A percentile compares a stretch with the other conserved stretches of the same genome.
Conservation (phyloP, 2,797 vertebrate genomes). For the Crenichthys baileyi region DNA sequence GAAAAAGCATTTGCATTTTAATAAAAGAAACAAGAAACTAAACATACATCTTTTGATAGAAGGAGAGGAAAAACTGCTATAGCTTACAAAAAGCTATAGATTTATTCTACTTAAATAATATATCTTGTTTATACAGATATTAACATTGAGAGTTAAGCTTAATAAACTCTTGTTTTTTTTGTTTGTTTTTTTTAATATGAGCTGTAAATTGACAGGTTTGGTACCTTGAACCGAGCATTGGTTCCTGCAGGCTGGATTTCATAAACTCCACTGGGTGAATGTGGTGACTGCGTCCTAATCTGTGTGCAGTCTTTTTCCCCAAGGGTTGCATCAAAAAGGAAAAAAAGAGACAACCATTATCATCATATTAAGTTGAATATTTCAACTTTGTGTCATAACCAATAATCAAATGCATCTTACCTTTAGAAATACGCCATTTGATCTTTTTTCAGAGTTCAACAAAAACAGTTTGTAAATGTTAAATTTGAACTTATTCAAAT, state of each 20-base stretch:
- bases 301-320: conserved; percentile 67
- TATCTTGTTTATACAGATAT: not conserved
- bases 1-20: no score
- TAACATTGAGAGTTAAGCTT: not conserved
- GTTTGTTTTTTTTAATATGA: not conserved
- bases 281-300: conserved; percentile 49
- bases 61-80: not conserved
- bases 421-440: not conserved
- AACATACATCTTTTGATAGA: not conserved
- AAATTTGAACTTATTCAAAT: not conserved
- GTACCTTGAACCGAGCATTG: conserved; percentile 57
- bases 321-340: conserved; percentile 13
- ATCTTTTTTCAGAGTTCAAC: not conserved
- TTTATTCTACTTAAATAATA: not conserved
- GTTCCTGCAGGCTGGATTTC: conserved; percentile 50
- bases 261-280: conserved; percentile 64
- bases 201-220: not conserved
- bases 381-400: not conserved
- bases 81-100: not conserved
- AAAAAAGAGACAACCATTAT: not conserved
- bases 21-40: no score
- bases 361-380: no score
- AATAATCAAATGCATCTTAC: not conserved
- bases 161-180: no score
- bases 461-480: not conserved